Base-by-base conservation (phyloP, 1,140 invertebrate species). In the Zaprionus africanus region DNA sequence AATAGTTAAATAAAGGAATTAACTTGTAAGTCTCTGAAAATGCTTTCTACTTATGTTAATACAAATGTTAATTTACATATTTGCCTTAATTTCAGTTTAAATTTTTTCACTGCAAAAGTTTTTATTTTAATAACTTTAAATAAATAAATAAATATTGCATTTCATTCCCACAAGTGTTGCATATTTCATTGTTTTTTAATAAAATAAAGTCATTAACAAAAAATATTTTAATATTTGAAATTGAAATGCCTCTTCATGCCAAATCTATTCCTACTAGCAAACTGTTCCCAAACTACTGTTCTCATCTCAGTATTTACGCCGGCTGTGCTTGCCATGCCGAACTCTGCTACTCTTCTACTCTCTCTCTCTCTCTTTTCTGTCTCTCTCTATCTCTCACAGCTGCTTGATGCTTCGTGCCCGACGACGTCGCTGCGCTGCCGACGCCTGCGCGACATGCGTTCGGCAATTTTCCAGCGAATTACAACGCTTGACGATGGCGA, bases 381-480 rank as follows among this genome's bases (percentile, higher is more conserved):
- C n/a, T 19, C n/a, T 17, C n/a, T 17, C 6, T n/a, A n/a, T 24
- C 19, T 12, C 26, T 38, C 43, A 19, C 17, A n/a, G n/a, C 7
- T 9, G n/a, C 7, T 46, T 46, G 41, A 2, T 34, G 31, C 31
- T 46, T 46, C 41, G 41, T 17, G n/a, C n/a, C n/a, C 34, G 62
- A 12, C 56, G 57, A 24, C 82, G 79, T 76, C 70, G 56, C 81
- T 78, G 80, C 84, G 74, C 81, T 84, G 85, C 81, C 78, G 75
- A 81, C 84, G 85, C 75, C 62, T 70, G 74, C 74, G 78, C 73
- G 67, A 83, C 53, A 49, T 46, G 57, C 54, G 66, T 36, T 80
- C 81, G 81, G 60, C 51, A 49, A 65, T 58, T 63, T 80, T 84
- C 68, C 84, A 74, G 68, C 84, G 84, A 87, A 87, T 87, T 87